Percentiles rank a stretch among this genome's conserved stretches.
Evolutionary conservation across 2,888 invertebrate genomes (phyloP).

Genomic region (Cryptophagus acutangulus): DNA sequence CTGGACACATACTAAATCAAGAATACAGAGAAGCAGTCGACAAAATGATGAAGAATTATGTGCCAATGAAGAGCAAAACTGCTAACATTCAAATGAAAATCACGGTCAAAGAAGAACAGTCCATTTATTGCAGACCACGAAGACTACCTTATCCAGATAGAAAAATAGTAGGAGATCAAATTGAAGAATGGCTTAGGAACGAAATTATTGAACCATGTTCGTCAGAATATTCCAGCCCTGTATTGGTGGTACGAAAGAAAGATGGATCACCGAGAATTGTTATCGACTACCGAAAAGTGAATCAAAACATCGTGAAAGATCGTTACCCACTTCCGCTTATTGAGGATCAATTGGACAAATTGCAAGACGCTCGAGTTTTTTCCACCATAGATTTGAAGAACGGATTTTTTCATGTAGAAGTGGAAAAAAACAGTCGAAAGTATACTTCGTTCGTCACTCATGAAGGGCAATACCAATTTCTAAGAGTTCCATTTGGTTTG

Average conservation of each 20-base stretch:
- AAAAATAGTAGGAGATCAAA: slow-evolving; percentile 19
- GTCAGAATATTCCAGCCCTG: not conserved
- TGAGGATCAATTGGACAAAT: not conserved
- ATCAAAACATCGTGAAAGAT: not conserved
- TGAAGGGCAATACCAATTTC: slow-evolving; percentile 21
- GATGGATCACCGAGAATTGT: not conserved
- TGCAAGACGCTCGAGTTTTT: not conserved
- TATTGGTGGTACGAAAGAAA: not conserved
- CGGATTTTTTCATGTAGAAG: slow-evolving; percentile 1
- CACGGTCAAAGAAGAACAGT: slow-evolving; percentile 17
- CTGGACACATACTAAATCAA: too few relatives aligned
- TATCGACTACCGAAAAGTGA: not conserved
- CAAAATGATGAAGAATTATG: too few relatives aligned
- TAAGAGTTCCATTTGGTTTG: slow-evolving; percentile 15
- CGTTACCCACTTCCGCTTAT: not conserved
- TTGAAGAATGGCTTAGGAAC: slow-evolving; percentile 8
- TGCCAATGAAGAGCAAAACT: slow-evolving; percentile 9
- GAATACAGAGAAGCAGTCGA: too few relatives aligned
- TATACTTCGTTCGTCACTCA: slow-evolving; percentile 24
- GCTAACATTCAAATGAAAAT: slow-evolving; percentile 17
- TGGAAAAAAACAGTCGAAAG: not conserved
- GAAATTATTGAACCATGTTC: slow-evolving; percentile 1
- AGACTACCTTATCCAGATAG: slow-evolving; percentile 22
- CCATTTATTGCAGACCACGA: slow-evolving; percentile 21
- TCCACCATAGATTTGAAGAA: not conserved